Conservation (phyloP, 1,140 invertebrate genomes). For the Aphelenchoides avenae region DNA sequence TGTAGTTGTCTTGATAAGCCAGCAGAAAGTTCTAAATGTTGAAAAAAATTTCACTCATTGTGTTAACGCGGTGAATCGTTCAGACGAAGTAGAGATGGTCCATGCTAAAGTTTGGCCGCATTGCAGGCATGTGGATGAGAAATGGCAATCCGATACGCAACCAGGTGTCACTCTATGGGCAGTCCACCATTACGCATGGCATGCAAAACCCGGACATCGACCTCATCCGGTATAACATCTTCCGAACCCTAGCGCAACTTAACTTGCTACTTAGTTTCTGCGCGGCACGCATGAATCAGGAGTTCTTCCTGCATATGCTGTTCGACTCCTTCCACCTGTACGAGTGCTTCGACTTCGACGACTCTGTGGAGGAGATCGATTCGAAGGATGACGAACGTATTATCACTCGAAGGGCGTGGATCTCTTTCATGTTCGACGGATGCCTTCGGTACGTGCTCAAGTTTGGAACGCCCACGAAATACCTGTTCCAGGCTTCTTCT, state of each 20-base stretch:
- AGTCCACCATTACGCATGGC: neutral
- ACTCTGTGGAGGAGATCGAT: neutral
- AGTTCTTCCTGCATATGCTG: conserved; percentile 7
- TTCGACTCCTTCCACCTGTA: conserved; percentile 12
- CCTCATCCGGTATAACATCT: conserved; percentile 6
- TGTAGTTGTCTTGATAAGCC: too few species aligned
- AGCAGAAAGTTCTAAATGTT: too few species aligned
- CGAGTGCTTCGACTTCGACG: conserved; percentile 1
- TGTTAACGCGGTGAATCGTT: too few species aligned
- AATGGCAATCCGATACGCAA: conserved; percentile 2
- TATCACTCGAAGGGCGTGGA: conserved; percentile 16
- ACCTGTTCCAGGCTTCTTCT: too few species aligned
- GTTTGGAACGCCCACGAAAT: too few species aligned
- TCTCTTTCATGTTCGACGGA: conserved; percentile 7
- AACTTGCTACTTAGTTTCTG: conserved; percentile 8
- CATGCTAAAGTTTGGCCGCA: too few species aligned
- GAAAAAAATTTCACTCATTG: too few species aligned
- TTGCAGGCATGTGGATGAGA: conserved; percentile 18
- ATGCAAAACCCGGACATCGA: conserved; percentile 8
- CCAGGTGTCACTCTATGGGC: conserved; percentile 13
- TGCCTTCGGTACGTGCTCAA: conserved; percentile 7
- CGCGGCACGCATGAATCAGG: conserved; percentile 11
- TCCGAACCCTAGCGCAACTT: neutral
- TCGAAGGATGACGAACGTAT: conserved; percentile 1
- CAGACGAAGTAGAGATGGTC: too few species aligned